A percentile compares a stretch with the other conserved stretches of the same genome.
Evolutionary conservation across 2,888 invertebrate species (phyloP).

Genomic region (Bombylius discolor): DNA sequence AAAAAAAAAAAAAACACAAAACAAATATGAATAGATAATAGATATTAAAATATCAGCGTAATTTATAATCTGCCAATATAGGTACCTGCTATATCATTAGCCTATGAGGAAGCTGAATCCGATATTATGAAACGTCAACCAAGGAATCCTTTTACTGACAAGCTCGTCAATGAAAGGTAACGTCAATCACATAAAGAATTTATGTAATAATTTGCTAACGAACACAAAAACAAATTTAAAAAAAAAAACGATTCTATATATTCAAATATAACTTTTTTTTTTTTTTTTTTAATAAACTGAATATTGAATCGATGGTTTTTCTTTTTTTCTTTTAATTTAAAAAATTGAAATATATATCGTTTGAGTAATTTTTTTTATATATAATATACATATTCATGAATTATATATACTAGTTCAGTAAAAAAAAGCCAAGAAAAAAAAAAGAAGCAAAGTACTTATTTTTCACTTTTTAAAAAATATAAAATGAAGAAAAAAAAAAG

Average conservation of each 20-base stretch:
- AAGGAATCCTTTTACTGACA: constrained; percentile 93
- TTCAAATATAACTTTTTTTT: too few relatives aligned
- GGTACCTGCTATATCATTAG: constrained; percentile 97
- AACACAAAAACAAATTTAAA: not conserved
- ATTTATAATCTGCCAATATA: constrained; percentile 30
- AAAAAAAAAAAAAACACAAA: not conserved
- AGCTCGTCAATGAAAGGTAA: constrained; percentile 98
- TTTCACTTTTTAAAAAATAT: not conserved
- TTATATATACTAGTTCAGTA: too few relatives aligned
- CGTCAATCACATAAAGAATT: constrained; percentile 15
- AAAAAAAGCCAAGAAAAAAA: not conserved
- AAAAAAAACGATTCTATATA: not conserved
- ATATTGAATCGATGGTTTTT: not conserved
- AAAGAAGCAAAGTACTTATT: not conserved
- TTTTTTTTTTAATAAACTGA: too few relatives aligned
- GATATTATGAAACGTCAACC: constrained; percentile 99
- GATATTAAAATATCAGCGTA: constrained; percentile 9
- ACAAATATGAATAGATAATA: not conserved
- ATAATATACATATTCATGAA: too few relatives aligned
- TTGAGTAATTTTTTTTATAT: too few relatives aligned
- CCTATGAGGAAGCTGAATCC: constrained; percentile 95
- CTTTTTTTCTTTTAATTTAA: too few relatives aligned
- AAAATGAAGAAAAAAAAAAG: too few relatives aligned
- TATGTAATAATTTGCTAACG: not conserved
- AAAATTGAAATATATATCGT: too few relatives aligned